Conservation (phyloP, 2,888 invertebrate genomes). For the Rhamnusium bicolor region DNA sequence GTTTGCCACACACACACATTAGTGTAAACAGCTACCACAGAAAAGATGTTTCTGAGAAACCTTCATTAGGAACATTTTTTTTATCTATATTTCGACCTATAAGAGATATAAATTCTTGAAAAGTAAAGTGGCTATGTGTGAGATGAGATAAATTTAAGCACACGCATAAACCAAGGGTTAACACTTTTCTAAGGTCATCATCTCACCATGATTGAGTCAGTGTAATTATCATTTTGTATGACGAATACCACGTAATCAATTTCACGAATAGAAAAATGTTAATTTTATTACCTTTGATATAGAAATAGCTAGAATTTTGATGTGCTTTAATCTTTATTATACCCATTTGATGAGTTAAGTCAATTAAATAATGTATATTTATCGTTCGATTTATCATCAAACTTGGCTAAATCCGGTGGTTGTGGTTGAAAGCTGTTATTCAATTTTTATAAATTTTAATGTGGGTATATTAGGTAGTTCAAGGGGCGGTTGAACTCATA, state of each 20-base stretch:
- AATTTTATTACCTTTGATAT: slow-evolving; percentile 4
- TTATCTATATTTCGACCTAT: slow-evolving; percentile 5
- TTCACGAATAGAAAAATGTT: slow-evolving; percentile 4
- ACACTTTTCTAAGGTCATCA: not conserved
- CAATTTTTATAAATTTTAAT: no score
- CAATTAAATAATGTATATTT: no score
- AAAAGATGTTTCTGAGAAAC: slow-evolving; percentile 11
- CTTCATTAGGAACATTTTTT: slow-evolving; percentile 14
- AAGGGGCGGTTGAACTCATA: no score
- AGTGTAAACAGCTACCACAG: not conserved
- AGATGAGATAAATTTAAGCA: slow-evolving; percentile 13
- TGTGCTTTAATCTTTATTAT: slow-evolving; percentile 5
- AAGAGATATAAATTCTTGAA: slow-evolving; percentile 7
- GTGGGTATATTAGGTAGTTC: no score
- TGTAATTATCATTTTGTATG: slow-evolving; percentile 31
- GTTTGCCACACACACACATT: slow-evolving; percentile 3
- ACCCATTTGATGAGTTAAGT: not conserved
- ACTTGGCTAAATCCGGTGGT: no score
- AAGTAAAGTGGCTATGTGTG: slow-evolving; percentile 9
- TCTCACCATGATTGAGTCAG: slow-evolving; percentile 15
- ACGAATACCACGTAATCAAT: slow-evolving; percentile 10
- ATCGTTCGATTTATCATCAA: no score
- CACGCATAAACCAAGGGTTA: slow-evolving; percentile 17
- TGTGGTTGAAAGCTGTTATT: no score
- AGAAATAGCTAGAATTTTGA: no score